A percentile compares a stretch with the other conserved stretches of the same genome.
These are phyloP conservation scores for Apis laboriosa DNA, from an alignment of 1,140 invertebrate species.

Conservation along the genomic window DNA sequence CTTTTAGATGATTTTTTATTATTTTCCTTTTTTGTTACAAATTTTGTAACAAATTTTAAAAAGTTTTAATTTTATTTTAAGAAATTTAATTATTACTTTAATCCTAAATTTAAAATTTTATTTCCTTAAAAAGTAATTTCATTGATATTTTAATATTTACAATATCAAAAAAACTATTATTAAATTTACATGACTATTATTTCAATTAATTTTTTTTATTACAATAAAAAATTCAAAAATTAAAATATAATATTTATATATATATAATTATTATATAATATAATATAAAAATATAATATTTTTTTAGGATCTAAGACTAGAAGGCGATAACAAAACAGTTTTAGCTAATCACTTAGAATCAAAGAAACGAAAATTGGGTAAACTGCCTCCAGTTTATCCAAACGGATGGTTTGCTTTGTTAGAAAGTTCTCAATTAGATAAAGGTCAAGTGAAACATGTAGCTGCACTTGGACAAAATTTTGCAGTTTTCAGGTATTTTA, in stretches of 20 bases:
- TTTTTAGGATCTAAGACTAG: slow-evolving; percentile 10
- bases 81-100: neutral
- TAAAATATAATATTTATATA: too few relatives aligned
- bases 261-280: too few relatives aligned
- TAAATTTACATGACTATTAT: neutral
- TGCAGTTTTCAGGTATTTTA: slow-evolving; percentile 85
- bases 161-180: too few relatives aligned
- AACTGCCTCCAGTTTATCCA: slow-evolving; percentile 91
- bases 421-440: slow-evolving; percentile 85
- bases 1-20: too few relatives aligned
- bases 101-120: neutral
- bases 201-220: neutral
- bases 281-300: too few relatives aligned
- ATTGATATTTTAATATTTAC: too few relatives aligned
- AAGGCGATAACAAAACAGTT: neutral
- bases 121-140: neutral
- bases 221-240: neutral
- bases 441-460: slow-evolving; percentile 84
- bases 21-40: too few relatives aligned
- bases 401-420: slow-evolving; percentile 94
- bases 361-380: slow-evolving; percentile 81
- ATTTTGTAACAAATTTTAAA: too few relatives aligned
- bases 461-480: slow-evolving; percentile 89
- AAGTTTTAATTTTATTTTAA: too few relatives aligned
- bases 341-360: slow-evolving; percentile 49